Evolutionary conservation across 2,888 invertebrate species (phyloP), one percentile per base, ranked within the genome.

Genomic region (Cosmorhoe ocellata): DNA sequence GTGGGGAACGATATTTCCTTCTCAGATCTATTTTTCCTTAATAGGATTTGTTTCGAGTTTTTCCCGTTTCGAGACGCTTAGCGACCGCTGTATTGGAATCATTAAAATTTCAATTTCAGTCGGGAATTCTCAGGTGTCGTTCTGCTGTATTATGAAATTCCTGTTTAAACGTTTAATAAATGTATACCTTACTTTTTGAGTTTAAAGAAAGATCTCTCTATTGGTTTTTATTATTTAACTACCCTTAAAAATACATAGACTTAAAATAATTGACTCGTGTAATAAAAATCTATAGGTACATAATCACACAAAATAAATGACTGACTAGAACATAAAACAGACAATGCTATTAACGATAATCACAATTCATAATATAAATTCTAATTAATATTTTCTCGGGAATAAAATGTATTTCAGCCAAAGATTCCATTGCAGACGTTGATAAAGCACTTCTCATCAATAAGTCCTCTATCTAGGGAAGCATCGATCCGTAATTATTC

Each of bases 1-100:
- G 74, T 79, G 73, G 81, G 84, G 84, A 62, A 73, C 72, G 79
- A 74, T 84, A 80, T 85, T 87, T 85, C 78, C 79, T 84, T 75
- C 74, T 75, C 72, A 70, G 73, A 76, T 83, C 76, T 82, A 84
- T 83, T 85, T 87, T 88, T 81, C 86, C 75, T 76, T 84, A 84
- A 85, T 84, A 77, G 74, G 76, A 85, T 84, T 83, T 79, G 78
- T 81, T 84, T 78, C 69, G 73, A 72, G 65, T 76, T 79, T 74
- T 76, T 72, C 74, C 67, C 65, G 67, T 65, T 51, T 56, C 63
- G 62, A 59, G 61, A 59, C 62, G 65, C 67, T 69, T 67, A 64
- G 66, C 63, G 63, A 62, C 53, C 62, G 64, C 64, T 64, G 71
- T 76, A 74, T 74, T 76, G 70, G 69, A 74, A 70, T 74, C 64